Base-by-base conservation (phyloP, 2,797 vertebrate species). In the Anniella stebbinsi region DNA sequence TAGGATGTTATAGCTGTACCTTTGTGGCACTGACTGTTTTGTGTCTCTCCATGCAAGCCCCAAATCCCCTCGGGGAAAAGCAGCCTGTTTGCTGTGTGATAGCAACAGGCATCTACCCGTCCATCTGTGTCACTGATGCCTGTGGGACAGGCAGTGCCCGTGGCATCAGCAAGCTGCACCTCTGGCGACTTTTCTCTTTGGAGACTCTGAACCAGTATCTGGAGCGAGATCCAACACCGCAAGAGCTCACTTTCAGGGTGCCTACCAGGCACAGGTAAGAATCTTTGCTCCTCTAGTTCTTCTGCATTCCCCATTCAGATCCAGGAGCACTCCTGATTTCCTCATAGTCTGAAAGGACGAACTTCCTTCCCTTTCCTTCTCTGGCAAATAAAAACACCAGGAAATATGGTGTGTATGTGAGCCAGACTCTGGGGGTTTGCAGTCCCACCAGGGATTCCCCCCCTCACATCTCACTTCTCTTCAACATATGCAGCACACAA, bases 161-260 rank as follows among this genome's bases (percentile, higher is more conserved):
- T 0, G 94, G 96, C 18, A 96, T 99, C 94, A 97, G 97, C 95
- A 99, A 97, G 89, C 78, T 93, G 60, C 97, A 97, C 41, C 96
- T 99, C 18, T 98, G 99, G 98, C 93, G 78, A 33, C 98, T 99
- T 77, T 98, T 99, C 88, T 98, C 98, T 80, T 94, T 99, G 95
- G 97, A 98, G 66, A 94, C 36, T 4, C 93, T 99, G 93, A 99
- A 99, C 80, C 87, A 97, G 75, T 97, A 97, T 94, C 95, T 99
- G 95, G 88, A 96, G 4, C 96, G 63, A 36, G 97, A 96, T 78
- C 98, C 98, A 0, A 92, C 96, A 45, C 94, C 97, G 11, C 25
- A 66, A 0, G 98, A 99, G 89, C 98, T 98, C 88, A 97, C 92
- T 72, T 97, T 97, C 94, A 96, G 91, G 92, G 97, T 97, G 69